Evolutionary conservation across 2,888 invertebrate genomes (phyloP).

Genomic region (Leucophenga maculata): DNA sequence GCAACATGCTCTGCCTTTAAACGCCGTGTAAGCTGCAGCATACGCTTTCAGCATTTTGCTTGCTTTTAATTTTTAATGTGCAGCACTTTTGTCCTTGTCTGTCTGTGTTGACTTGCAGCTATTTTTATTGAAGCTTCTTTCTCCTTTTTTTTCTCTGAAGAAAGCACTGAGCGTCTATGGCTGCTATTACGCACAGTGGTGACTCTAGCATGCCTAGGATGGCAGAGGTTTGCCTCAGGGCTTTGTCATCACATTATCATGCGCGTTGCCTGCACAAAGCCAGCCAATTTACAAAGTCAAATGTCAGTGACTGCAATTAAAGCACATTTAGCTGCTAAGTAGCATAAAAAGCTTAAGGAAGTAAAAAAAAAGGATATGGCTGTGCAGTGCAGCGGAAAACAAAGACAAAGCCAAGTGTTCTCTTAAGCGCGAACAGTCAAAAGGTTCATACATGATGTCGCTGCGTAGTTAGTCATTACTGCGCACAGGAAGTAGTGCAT

Average conservation of each 20-base stretch:
- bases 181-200: constrained; percentile 57
- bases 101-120: constrained; percentile 5
- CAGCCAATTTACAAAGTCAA: constrained; percentile 62
- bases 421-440: too few species aligned
- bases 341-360: not conserved
- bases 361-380: too few species aligned
- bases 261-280: constrained; percentile 28
- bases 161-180: not conserved
- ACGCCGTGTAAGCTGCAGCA: constrained; percentile 27
- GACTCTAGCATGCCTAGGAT: too few species aligned
- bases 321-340: constrained; percentile 43
- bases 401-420: too few species aligned
- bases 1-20: constrained; percentile 26
- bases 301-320: constrained; percentile 64
- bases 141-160: not conserved
- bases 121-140: not conserved
- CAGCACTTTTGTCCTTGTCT: constrained; percentile 39
- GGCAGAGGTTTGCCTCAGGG: not conserved
- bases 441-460: too few species aligned
- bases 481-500: too few species aligned
- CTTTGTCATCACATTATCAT: constrained; percentile 8
- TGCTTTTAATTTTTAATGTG: constrained; percentile 64
- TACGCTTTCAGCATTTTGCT: constrained; percentile 17
- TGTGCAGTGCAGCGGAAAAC: too few species aligned
- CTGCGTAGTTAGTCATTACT: too few species aligned